A percentile compares a stretch with the other conserved stretches of the same genome.
These are phyloP conservation scores for Etheostoma cragini DNA, from an alignment of 2,113 vertebrate genomes.

Conservation along the genomic window DNA sequence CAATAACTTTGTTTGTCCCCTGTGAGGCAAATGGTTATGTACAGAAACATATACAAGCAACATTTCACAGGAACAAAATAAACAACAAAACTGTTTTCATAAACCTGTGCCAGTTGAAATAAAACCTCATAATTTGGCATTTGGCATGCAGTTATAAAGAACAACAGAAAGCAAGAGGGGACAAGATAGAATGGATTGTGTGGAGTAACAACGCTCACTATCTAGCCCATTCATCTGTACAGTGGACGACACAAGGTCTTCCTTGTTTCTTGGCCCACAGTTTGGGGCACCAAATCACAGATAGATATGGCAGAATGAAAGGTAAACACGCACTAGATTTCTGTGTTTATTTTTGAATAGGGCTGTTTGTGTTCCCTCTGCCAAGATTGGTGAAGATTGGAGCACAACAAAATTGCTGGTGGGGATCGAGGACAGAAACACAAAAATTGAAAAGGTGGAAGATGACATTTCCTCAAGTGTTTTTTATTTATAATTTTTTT, in stretches of 20 bases:
- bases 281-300: constrained; percentile 45
- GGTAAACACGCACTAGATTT: constrained; percentile 67
- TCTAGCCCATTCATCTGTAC: constrained; percentile 51
- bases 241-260: constrained; percentile 54
- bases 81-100: constrained; percentile 62
- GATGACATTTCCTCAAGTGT: constrained; percentile 40
- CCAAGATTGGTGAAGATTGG: constrained; percentile 42
- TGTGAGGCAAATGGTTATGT: no score
- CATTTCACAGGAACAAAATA: constrained; percentile 34
- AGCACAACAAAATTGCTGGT: constrained; percentile 28
- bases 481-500: constrained; percentile 27
- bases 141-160: constrained; percentile 27
- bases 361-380: constrained; percentile 61
- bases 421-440: constrained; percentile 45
- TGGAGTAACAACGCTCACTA: constrained; percentile 30
- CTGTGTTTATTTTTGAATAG: constrained; percentile 66
- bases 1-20: no score
- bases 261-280: not conserved
- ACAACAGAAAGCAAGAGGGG: constrained; percentile 23
- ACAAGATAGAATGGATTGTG: constrained; percentile 48
- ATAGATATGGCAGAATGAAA: constrained; percentile 55
- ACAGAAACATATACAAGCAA: not conserved
- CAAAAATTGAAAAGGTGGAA: constrained; percentile 42
- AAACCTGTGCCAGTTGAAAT: constrained; percentile 26
- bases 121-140: constrained; percentile 22